These are phyloP conservation scores for Drosophila yakuba DNA, from an alignment of 1,140 invertebrate genomes.

Conservation along the genomic window DNA sequence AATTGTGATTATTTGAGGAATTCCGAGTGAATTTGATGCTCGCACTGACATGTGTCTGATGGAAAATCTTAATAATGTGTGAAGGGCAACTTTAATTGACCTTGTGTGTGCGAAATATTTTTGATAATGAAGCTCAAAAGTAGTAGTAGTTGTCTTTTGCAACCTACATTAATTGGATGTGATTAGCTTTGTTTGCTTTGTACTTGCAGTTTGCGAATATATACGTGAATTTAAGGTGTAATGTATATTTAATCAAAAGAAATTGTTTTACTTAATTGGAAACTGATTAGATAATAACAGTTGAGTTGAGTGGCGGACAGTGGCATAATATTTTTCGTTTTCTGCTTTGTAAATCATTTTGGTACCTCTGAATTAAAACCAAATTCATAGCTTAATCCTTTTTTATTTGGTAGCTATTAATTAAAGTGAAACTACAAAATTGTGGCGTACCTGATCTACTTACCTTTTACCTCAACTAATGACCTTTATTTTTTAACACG, in stretches of 20 bases:
- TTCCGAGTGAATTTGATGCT: conserved; percentile 37
- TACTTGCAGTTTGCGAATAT: no score
- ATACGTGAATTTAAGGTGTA: no score
- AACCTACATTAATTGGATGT: neutral
- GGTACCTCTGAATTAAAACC: no score
- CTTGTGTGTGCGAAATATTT: neutral
- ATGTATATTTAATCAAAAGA: conserved; percentile 15
- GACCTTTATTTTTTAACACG: neutral
- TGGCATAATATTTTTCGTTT: no score
- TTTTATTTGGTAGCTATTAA: no score
- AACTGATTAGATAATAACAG: neutral
- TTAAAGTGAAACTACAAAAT: neutral
- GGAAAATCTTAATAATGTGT: neutral
- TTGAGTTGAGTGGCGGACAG: neutral
- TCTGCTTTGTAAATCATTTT: no score
- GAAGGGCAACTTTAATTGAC: conserved; percentile 17
- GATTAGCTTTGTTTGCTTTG: no score
- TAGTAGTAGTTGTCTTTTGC: no score
- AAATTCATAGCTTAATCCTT: no score
- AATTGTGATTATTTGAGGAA: conserved; percentile 36
- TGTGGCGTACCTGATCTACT: neutral
- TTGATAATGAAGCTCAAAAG: neutral
- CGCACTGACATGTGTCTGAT: conserved; percentile 23
- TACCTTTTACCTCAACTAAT: neutral
- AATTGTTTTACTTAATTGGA: neutral